Percentiles rank a stretch among this genome's conserved stretches.
phyloP scores from a whole-genome alignment of 2,113 vertebrate genomes.

The Erpornis zantholeuca region DNA sequence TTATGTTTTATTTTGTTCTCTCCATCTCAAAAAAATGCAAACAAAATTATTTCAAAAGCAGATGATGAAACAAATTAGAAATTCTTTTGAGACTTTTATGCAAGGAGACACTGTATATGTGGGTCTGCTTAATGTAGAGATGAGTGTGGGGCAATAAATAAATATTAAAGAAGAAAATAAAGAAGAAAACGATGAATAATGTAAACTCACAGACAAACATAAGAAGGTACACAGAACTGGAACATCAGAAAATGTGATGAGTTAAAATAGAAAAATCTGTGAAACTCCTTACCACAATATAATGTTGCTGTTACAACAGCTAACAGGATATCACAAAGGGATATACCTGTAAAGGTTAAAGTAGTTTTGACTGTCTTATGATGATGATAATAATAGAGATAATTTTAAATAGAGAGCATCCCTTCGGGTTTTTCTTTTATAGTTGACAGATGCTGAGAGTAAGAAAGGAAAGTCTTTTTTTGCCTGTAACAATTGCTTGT shows the following conservation, averaged over 20 bases:
- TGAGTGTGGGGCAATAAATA: background rate
- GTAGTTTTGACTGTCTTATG: background rate
- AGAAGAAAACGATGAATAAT: background rate
- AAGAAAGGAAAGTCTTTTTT: background rate
- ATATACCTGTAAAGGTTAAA: background rate
- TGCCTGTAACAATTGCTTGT: background rate
- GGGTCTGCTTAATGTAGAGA: background rate
- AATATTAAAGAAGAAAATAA: background rate
- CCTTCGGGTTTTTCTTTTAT: background rate
- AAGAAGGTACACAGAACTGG: background rate
- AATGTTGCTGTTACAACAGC: background rate
- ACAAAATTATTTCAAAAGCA: background rate
- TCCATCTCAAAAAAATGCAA: background rate
- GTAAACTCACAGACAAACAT: background rate
- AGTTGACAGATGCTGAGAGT: background rate
- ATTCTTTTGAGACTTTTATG: background rate
- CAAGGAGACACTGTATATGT: background rate
- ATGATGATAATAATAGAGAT: background rate
- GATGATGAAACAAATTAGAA: background rate
- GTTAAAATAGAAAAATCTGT: background rate
- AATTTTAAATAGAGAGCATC: background rate
- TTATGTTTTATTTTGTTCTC: background rate
- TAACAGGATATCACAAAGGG: background rate
- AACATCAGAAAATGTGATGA: background rate
- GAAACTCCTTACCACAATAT: background rate